Conservation (phyloP, 1,140 invertebrate genomes). For the Ceratina japonica region DNA sequence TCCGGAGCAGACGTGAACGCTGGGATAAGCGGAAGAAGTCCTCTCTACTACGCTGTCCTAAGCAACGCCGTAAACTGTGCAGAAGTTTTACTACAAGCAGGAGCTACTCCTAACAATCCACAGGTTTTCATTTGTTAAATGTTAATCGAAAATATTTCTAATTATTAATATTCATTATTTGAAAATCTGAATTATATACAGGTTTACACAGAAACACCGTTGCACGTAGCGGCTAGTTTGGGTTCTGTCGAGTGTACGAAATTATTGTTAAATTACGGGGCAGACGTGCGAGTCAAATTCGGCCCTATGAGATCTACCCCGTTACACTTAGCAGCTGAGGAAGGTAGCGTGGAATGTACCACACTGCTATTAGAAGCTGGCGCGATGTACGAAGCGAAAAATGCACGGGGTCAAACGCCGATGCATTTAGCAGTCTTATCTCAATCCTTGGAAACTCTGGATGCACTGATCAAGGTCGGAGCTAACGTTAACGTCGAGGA, state of each 20-base stretch:
- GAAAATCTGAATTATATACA: conserved; percentile 56
- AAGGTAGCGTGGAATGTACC: conserved; percentile 87
- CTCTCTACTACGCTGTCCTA: conserved; percentile 88
- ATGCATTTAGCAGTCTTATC: conserved; percentile 88
- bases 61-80: conserved; percentile 85
- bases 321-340: conserved; percentile 90
- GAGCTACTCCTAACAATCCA: conserved; percentile 88
- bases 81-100: conserved; percentile 83
- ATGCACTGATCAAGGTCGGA: conserved; percentile 82
- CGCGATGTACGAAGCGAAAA: conserved; percentile 84
- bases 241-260: conserved; percentile 85
- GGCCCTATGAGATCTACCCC: conserved; percentile 85
- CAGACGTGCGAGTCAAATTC: conserved; percentile 87
- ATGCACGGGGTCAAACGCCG: conserved; percentile 87
- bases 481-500: conserved; percentile 84
- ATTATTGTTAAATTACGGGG: conserved; percentile 85
- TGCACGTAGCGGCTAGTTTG: conserved; percentile 89
- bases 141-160: not conserved
- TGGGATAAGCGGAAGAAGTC: conserved; percentile 82
- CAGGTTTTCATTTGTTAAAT: conserved; percentile 79
- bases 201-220: conserved; percentile 90
- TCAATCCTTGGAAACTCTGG: conserved; percentile 86
- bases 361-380: conserved; percentile 85
- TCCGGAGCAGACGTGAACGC: conserved; percentile 86
- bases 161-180: not conserved